Evolutionary conservation across 1,140 invertebrate species (phyloP), one percentile per base, ranked within the genome.

Genomic region (Lucilia cuprina): DNA sequence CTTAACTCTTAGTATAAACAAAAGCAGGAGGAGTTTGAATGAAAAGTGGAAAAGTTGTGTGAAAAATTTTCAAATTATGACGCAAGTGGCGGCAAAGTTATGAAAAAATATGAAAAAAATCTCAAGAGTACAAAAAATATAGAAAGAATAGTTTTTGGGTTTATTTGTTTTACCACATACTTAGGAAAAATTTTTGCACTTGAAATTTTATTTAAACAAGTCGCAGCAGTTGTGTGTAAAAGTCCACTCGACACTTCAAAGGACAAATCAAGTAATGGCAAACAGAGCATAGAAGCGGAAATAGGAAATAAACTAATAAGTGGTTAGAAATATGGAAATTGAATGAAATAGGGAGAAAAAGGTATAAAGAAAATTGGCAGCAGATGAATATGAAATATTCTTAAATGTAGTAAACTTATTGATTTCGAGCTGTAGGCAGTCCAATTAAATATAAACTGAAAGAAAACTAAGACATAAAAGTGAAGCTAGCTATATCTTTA

Each of bases 301-400:
- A 74, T 30, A 75, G 8, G 35, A 78, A 80, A 80, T 50, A 80
- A 80, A 50, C 41, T 25, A 80, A 80, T 80, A 50, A 80, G 41
- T 78, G 75, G 34, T 41, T 47, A 49, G 41, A 49, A 80, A 10
- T 77, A 77, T 41, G 74, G n/a, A 41, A 77, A 41, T 41, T 41
- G 10, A 41, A 41, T 5, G 41, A 35, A 77, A 30, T 0, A 0
- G 34, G 25, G 25, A 30, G 25, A 30, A 77, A 77, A 5, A 0
- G 41, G 41, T 41, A 41, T 30, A 30, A 30, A 30, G 25, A 30
- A 30, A 30, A 30, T 30, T 30, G 25, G 25, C 25, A 30, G 25
- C 25, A 30, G 25, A 30, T 30, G 25, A 30, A 2, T 30, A 2
- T 30, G 25, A 30, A 30, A 30, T 30, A 30, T 30, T 30, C 3